Conservation (phyloP, 2,797 vertebrate genomes). For the Somateria mollissima region DNA sequence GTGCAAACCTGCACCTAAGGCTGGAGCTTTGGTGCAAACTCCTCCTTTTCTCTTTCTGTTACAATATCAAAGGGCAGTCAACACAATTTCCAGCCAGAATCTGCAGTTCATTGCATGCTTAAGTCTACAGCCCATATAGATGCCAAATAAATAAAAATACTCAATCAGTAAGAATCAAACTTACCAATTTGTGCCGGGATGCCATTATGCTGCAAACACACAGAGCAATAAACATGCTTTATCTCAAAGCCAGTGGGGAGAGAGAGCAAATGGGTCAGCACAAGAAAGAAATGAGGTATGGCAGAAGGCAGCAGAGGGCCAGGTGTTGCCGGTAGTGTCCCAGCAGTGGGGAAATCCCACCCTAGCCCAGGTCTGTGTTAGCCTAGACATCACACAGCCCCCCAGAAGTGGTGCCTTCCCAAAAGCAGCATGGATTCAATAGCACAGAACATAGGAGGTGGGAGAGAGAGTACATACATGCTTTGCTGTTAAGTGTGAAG, state of each 20-base stretch:
- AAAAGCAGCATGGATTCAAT: not conserved
- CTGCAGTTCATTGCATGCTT: not conserved
- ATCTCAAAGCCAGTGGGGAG: not conserved
- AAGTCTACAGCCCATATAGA: too few species aligned
- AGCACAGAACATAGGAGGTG: not conserved
- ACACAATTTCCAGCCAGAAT: not conserved
- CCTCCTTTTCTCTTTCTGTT: not conserved
- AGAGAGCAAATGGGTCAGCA: not conserved
- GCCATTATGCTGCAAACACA: not conserved
- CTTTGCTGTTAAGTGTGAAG: not conserved
- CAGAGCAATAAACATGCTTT: not conserved
- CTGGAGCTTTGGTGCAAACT: not conserved
- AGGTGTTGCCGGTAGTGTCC: not conserved
- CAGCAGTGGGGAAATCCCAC: not conserved
- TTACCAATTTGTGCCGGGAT: not conserved
- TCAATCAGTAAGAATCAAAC: not conserved
- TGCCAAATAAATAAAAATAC: not conserved
- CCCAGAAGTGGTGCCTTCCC: not conserved
- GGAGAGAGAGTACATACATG: rapidly evolving
- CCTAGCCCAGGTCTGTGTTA: not conserved
- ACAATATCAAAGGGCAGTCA: not conserved
- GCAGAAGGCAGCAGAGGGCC: not conserved
- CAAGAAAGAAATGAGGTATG: rapidly evolving
- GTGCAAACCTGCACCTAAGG: not conserved
- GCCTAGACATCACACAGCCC: not conserved